phyloP scores from a whole-genome alignment of 2,888 invertebrate species.

The Spisula solida region DNA sequence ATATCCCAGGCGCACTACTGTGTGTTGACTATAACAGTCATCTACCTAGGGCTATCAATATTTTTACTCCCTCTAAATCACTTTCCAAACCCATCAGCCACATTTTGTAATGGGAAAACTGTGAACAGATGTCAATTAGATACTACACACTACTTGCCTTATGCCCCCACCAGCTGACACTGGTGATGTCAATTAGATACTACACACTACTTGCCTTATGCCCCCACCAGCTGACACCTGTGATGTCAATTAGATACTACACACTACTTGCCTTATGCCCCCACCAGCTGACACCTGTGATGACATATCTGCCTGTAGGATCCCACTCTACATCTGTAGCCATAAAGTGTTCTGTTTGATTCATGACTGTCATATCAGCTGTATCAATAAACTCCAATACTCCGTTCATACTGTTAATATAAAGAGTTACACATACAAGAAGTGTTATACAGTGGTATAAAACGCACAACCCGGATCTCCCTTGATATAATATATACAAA shows the following conservation, averaged over 20 bases:
- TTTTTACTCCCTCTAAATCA: no score
- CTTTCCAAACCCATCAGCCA: no score
- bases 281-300: conserved; percentile 97
- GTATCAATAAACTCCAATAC: conserved; percentile 98
- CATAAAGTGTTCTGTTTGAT: conserved; percentile 96
- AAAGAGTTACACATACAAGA: neutral
- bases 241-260: conserved; percentile 91
- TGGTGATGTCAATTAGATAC: conserved; percentile 91
- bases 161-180: conserved; percentile 97
- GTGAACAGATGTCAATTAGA: no score
- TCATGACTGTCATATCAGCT: conserved; percentile 98
- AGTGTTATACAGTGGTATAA: no score
- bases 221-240: conserved; percentile 98
- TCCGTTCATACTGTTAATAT: conserved; percentile 89
- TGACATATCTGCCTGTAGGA: conserved; percentile 99
- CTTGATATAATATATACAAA: no score
- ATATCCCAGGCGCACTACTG: no score
- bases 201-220: conserved; percentile 91
- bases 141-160: conserved; percentile 90
- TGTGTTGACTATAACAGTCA: no score
- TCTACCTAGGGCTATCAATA: no score
- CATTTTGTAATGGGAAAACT: no score
- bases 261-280: conserved; percentile 93
- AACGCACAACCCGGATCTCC: no score
- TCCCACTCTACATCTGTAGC: conserved; percentile 99